Base-by-base conservation (phyloP, 2,113 vertebrate species). In the Trichomycterus rosablanca region DNA sequence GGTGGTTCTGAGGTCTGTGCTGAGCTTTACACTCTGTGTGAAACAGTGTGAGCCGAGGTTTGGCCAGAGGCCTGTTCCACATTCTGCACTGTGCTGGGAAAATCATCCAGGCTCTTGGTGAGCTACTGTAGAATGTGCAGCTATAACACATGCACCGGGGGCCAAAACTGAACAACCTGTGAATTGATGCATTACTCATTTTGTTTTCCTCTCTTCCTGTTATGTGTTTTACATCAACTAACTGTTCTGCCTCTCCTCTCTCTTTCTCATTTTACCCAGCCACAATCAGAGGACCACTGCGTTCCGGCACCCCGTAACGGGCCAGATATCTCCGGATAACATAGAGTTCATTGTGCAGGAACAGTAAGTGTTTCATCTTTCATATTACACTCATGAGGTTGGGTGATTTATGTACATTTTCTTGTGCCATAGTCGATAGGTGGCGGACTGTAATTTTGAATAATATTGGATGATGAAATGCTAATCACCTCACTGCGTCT, bases 241-340 rank as follows among this genome's bases (percentile, higher is more conserved):
- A 15, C 50, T 20, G 11, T 22, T 24, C n/a, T n/a, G 10, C 26
- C 12, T n/a, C 26, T 15, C 32, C 28, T 49, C 14, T 4, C 42
- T 19, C 14, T 9, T 66, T 28, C 52, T 19, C 52, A 11, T 59
- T 22, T 24, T 39, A 18, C 23, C 30, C 50, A 98, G 96, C 84
- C 96, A 98, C 89, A 98, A 95, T 84, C 87, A 91, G 77, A 91
- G 90, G 80, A 81, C 84, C 55, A 92, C 93, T 4, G 88, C 92
- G 0, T 98, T 97, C 86, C 90, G 88, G 59, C 95, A 98, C 82
- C 96, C 96, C 72, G 89, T 96, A 83, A 97, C 93, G 9, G 90
- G 93, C 73, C 90, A 97, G 78, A 91, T 97, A 81, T 98, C 95
- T 69, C 85, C 92, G 45, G 96, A 98, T 85, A 98, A 98, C 78